Base-by-base conservation (phyloP, 2,888 invertebrate genomes). In the Ophioninae sp. region DNA sequence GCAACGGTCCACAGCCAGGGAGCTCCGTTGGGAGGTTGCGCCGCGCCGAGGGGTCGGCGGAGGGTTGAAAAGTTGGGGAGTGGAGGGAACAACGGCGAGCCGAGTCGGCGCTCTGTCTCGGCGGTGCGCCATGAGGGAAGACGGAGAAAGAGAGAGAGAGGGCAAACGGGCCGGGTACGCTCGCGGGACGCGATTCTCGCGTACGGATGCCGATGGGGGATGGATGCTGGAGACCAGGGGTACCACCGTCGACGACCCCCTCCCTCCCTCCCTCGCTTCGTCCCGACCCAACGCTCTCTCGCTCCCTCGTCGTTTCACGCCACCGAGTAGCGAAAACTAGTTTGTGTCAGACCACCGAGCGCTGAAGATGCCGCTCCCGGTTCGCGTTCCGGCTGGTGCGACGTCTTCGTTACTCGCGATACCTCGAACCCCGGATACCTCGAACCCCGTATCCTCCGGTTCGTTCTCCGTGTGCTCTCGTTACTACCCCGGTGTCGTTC, bases 331-430 rank as follows among this genome's bases (percentile, higher is more conserved):
- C 88, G 87, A 86, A 86, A 87, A 86, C 87, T 88, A 93, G 93
- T 93, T 92, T 91, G 92, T 91, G 92, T 91, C 91, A 90, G 92
- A 91, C 91, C 89, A 91, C 90, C 88, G 88, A 90, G 91, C 89
- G 89, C 90, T 90, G 88, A 91, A 90, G 91, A 91, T 91, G 92
- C 89, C 91, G 90, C 89, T 89, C 89, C 89, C 89, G 89, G 87
- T 88, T 89, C 87, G 89, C 88, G 88, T 76, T 83, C 87, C 89
- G 88, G 87, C 89, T 86, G 88, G 89, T 85, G 85, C 88, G 85
- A 87, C 87, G 79, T 76, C 85, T 68, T 68, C 75, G 67, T 62
- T 69, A 23, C 61, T 83, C 82, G 78, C 80, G 74, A 57, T 68
- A 7, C 37, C 67, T 50, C 21, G 7, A 59, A 64, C 77, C 13